Base-by-base conservation (phyloP, 2,797 vertebrate genomes). In the Oceanodroma leucorhoa region DNA sequence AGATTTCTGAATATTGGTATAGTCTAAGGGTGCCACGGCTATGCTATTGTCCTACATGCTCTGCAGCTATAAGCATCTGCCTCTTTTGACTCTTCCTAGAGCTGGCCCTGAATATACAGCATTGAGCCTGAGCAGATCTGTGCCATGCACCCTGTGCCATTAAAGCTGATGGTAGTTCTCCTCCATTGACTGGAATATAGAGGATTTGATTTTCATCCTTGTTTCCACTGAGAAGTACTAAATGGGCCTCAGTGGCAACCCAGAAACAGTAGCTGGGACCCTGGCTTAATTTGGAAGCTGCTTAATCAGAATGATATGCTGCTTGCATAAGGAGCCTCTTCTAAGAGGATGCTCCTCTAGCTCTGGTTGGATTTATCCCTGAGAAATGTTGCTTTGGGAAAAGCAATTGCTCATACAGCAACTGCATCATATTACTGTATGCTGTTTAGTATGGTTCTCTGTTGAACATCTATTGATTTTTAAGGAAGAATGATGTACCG, bases 391-490 rank as follows among this genome's bases (percentile, higher is more conserved):
- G 82, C 79, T 92, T 26, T 78, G 84, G 93, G 78, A 86, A 93
- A 81, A 95, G 69, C 87, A 89, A 67, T 94, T 93, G 76, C 83
- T 95, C 87, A 89, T 85, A 66, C 11, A 71, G 91, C 58, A 95
- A 91, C 75, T 87, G 76, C 65, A 81, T 89, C 89, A 38, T 95
- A 81, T 95, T 85, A 53, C 69, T 85, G 30, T 48, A 34, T 93
- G 82, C 81, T 23, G 8, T 94, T 95, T 83, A 45, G 92, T 62
- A 48, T 72, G 82, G 69, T 81, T 87, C 88, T 94, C 72, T 92
- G 61, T 89, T 93, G 92, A 89, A 75, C 36, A 40, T 32, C 50
- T 91, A 93, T 95, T 91, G 95, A 96, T 96, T 95, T 96, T 86
- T 81, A 66, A 92, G 88, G 70, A 95, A 93, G 82, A 93, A 70